Evolutionary conservation across 2,113 vertebrate species (phyloP).

Genomic region (Hylia prasina): DNA sequence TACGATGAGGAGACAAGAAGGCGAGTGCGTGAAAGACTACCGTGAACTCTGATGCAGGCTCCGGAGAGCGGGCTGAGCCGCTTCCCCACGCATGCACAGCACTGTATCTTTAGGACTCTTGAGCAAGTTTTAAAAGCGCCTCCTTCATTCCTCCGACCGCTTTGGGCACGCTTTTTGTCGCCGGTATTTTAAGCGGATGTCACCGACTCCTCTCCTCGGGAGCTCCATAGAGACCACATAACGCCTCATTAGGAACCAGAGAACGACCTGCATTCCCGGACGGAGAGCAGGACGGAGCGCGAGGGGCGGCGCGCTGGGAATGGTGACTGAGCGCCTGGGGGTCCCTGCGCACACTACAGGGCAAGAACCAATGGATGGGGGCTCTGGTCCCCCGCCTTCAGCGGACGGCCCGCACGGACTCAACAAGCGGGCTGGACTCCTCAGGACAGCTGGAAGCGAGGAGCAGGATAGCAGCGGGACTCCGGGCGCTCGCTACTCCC

Average conservation of each 20-base stretch:
- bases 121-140: neutral
- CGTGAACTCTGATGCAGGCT: neutral
- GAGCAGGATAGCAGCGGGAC: neutral
- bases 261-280: neutral
- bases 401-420: too few relatives aligned
- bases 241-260: neutral
- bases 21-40: neutral
- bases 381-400: neutral
- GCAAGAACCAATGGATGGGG: neutral
- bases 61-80: neutral
- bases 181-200: neutral
- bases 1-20: too few relatives aligned
- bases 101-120: neutral
- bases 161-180: neutral
- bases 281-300: neutral
- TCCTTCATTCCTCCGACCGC: neutral
- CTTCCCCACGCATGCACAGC: neutral
- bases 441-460: neutral
- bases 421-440: neutral
- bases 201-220: neutral
- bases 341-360: neutral
- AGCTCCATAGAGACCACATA: neutral
- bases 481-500: neutral
- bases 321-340: neutral
- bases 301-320: accelerated